Evolutionary conservation across 2,797 vertebrate species (phyloP).

Genomic region (Helarctos malayanus): DNA sequence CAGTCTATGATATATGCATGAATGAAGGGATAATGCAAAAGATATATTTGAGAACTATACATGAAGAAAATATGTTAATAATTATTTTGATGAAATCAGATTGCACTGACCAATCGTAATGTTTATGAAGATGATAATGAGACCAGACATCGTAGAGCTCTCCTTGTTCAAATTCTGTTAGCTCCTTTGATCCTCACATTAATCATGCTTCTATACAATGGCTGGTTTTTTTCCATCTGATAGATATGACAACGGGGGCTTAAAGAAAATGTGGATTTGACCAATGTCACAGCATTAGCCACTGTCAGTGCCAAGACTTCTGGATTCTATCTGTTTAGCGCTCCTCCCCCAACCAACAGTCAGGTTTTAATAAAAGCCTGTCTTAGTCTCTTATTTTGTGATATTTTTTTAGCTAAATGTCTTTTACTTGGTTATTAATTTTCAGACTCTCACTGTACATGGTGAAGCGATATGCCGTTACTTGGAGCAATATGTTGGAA

Average conservation of each 20-base stretch:
- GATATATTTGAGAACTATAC: neutral
- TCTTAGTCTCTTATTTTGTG: slow-evolving; percentile 14
- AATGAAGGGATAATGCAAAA: neutral
- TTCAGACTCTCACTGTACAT: slow-evolving; percentile 75
- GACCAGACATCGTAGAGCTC: neutral
- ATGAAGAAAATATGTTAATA: neutral
- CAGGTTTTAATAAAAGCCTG: slow-evolving; percentile 62
- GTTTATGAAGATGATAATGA: slow-evolving; percentile 1
- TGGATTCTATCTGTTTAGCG: neutral
- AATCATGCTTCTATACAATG: neutral
- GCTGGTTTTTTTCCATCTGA: neutral
- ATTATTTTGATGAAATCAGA: neutral
- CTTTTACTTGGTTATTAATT: slow-evolving; percentile 78
- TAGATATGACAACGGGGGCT: neutral
- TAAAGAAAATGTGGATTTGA: neutral
- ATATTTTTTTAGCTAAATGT: slow-evolving; percentile 71
- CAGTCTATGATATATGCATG: neutral
- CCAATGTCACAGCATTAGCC: neutral
- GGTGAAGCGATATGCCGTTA: slow-evolving; percentile 69
- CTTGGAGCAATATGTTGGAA: slow-evolving; percentile 82
- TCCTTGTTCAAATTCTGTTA: neutral
- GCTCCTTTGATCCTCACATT: neutral
- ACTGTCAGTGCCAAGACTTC: neutral
- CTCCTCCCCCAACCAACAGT: neutral
- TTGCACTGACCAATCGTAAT: neutral